Conservation (phyloP, 92 coral and sea anemone genomes). For the Virgularia gustaviana region DNA sequence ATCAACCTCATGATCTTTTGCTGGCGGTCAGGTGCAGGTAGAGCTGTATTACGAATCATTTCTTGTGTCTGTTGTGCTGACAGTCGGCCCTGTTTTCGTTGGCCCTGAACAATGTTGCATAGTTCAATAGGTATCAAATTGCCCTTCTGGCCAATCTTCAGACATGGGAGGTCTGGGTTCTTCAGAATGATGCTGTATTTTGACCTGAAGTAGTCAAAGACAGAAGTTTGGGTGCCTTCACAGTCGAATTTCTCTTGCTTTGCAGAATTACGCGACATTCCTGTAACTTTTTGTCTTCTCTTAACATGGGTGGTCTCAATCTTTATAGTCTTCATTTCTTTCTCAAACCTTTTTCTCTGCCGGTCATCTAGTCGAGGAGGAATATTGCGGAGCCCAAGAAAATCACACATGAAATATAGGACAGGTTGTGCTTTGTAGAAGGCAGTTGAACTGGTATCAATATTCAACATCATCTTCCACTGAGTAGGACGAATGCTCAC, state of each 20-base stretch:
- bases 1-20: conserved; percentile 61
- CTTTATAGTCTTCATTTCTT: conserved; percentile 53
- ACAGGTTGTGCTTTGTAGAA: conserved; percentile 72
- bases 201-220: conserved; percentile 63
- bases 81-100: conserved; percentile 50
- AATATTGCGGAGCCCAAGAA: conserved; percentile 7
- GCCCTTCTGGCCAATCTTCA: conserved; percentile 55
- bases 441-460: conserved; percentile 41
- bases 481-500: conserved; percentile 48
- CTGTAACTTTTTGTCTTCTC: conserved; percentile 60
- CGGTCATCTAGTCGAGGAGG: conserved; percentile 2
- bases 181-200: conserved; percentile 51
- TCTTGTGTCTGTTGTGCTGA: conserved; percentile 70
- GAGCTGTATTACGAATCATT: conserved; percentile 75
- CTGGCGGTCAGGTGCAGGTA: conserved; percentile 68
- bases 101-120: conserved; percentile 63
- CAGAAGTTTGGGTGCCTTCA: conserved; percentile 51
- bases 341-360: conserved; percentile 24
- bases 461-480: conserved; percentile 56
- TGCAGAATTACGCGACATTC: conserved; percentile 55
- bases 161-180: conserved; percentile 56
- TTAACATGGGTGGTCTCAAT: conserved; percentile 63
- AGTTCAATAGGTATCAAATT: conserved; percentile 81
- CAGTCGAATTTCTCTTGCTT: conserved; percentile 44
- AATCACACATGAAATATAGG: conserved; percentile 63